Base-by-base conservation (phyloP, 1,140 invertebrate species). In the Drosophila nigromelanica region DNA sequence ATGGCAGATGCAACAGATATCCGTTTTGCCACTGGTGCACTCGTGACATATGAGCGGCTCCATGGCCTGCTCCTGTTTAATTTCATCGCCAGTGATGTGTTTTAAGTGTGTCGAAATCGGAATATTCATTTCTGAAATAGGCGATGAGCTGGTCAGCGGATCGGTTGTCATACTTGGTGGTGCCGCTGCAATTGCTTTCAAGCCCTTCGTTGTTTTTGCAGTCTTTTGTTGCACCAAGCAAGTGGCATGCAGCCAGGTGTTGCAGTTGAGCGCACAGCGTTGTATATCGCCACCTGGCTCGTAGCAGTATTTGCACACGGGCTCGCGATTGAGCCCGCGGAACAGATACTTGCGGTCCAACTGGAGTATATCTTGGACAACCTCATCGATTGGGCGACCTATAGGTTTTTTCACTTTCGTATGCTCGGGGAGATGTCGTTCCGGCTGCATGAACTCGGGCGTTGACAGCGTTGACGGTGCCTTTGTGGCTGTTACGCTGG, bases 231-330 rank as follows among this genome's bases (percentile, higher is more conserved):
- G 39, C 27, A 77, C 62, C 21, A 89, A 15, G 40, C 93, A 94
- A 11, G 87, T 75, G 11, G 69, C 59, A 75, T 94, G 94, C 70
- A 92, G 91, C 67, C 87, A 92, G 5, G 83, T 90, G 58, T 80
- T 87, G 73, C 94, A 94, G 33, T 68, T 76, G 4, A 93, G 94
- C 54, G 93, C 92, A 75, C 95, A 95, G 2, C 75, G 81, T 51
- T 93, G 92, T 1, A 94, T 90, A 10, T 94, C 78, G 12, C 93
- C 91, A 1, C 93, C 94, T 3, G 93, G 80, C 73, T 93, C 92
- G 52, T 93, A 92, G 73, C 94, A 95, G 60, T 95, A 94, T 39
- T 95, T 93, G 86, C 95, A 95, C 2, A 95, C 93, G 47, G 93
- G 92, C 33, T 94, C 93, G 5, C 89, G 91, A 11, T 91, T 92